phyloP scores from a whole-genome alignment of 1,140 invertebrate species.

The Drosophila malerkotliana region DNA sequence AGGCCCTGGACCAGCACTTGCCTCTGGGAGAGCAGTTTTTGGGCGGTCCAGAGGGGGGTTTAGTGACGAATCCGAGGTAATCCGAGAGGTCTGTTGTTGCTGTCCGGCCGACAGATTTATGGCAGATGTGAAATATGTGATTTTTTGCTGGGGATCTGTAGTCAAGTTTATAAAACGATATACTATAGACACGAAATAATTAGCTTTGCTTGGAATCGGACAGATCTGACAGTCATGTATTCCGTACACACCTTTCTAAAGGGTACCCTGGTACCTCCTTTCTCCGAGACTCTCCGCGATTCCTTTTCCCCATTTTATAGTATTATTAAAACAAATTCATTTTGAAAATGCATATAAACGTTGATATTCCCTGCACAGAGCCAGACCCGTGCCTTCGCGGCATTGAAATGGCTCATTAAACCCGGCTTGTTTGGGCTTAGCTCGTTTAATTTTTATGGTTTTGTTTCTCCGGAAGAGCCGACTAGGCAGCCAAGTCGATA shows the following conservation, averaged over 20 bases:
- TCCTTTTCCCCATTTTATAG: slow-evolving; percentile 1
- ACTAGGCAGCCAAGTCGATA: slow-evolving; percentile 31
- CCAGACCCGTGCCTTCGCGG: slow-evolving; percentile 25
- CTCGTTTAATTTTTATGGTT: slow-evolving; percentile 53
- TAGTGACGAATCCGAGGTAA: not conserved
- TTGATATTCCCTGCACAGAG: slow-evolving; percentile 12
- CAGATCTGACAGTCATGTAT: too few species aligned
- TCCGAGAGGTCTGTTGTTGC: not conserved
- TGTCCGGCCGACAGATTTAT: not conserved
- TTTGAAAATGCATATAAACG: slow-evolving; percentile 21
- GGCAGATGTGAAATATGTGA: not conserved
- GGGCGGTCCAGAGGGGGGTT: not conserved
- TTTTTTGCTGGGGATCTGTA: not conserved
- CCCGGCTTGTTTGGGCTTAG: slow-evolving; percentile 20
- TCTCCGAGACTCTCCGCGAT: not conserved
- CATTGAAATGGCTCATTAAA: slow-evolving; percentile 65
- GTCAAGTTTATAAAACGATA: too few species aligned
- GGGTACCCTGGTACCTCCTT: too few species aligned
- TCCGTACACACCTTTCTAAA: too few species aligned
- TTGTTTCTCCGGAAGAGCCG: not conserved
- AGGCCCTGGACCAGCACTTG: slow-evolving; percentile 11
- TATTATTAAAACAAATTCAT: slow-evolving; percentile 16
- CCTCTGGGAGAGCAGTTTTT: not conserved
- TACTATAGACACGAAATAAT: too few species aligned
- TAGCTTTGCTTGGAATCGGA: too few species aligned